These are phyloP conservation scores for Toxotes jaculatrix DNA, from an alignment of 2,113 vertebrate genomes.

Conservation along the genomic window DNA sequence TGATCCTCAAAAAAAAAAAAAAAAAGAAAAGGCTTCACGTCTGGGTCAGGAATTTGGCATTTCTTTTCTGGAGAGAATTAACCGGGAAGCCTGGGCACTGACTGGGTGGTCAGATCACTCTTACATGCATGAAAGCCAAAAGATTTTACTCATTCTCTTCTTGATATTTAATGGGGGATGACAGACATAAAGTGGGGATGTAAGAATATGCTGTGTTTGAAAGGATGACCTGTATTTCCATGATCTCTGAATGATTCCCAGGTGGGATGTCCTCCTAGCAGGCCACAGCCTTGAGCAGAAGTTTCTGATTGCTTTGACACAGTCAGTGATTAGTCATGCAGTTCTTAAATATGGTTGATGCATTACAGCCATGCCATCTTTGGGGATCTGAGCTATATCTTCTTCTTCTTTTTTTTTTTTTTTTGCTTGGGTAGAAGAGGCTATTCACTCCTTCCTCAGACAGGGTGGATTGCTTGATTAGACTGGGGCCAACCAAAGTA, in stretches of 20 bases:
- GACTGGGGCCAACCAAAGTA: conserved; percentile 41
- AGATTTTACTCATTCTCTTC: conserved; percentile 47
- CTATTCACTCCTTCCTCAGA: conserved; percentile 20
- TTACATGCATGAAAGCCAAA: conserved; percentile 16
- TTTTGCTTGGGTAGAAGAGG: conserved; percentile 28
- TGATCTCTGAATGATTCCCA: conserved; percentile 66
- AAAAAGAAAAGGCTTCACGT: conserved; percentile 37
- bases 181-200: conserved; percentile 24
- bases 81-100: conserved; percentile 14
- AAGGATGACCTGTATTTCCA: conserved; percentile 62
- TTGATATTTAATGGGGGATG: conserved; percentile 44
- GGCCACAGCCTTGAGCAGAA: conserved; percentile 36
- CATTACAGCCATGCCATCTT: conserved; percentile 46
- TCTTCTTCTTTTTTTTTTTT: background rate
- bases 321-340: conserved; percentile 61
- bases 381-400: conserved; percentile 32
- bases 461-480: conserved; percentile 37
- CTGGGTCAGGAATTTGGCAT: conserved; percentile 45
- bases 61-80: conserved; percentile 37
- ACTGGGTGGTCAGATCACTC: conserved; percentile 62
- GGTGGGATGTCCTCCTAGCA: conserved; percentile 57
- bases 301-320: conserved; percentile 61
- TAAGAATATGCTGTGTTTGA: conserved; percentile 42
- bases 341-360: conserved; percentile 43
- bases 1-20: conserved; percentile 33